phyloP scores from a whole-genome alignment of 2,888 invertebrate species.

The Cynaeus angustus region DNA sequence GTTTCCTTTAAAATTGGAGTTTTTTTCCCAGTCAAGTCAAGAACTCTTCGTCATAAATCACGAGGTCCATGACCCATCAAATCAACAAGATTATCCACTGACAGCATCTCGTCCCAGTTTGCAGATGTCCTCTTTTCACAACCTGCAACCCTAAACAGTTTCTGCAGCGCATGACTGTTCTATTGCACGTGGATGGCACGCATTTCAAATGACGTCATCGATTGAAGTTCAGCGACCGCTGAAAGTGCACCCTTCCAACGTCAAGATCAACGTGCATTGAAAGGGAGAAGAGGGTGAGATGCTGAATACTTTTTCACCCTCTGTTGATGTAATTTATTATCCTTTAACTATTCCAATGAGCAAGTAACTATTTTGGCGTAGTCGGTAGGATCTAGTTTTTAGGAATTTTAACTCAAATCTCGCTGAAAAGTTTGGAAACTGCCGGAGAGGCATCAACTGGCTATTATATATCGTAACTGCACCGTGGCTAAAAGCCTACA shows the following conservation, averaged over 20 bases:
- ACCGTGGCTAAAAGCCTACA: conserved; percentile 13
- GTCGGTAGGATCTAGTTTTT: background rate
- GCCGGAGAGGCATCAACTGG: conserved; percentile 1
- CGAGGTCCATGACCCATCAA: conserved; percentile 18
- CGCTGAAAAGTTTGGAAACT: too few relatives aligned
- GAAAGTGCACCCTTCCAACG: conserved; percentile 43
- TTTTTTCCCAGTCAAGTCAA: conserved; percentile 2
- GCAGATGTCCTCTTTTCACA: conserved; percentile 9
- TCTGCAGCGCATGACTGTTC: conserved; percentile 27
- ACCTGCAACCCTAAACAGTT: conserved; percentile 33
- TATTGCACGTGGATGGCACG: conserved; percentile 49
- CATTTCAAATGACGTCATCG: conserved; percentile 49
- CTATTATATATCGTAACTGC: conserved; percentile 19
- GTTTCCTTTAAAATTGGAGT: too few relatives aligned
- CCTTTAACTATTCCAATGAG: too few relatives aligned
- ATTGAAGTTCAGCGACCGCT: conserved; percentile 50
- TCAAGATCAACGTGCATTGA: conserved; percentile 44
- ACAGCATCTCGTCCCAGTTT: conserved; percentile 22
- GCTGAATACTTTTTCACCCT: conserved; percentile 14
- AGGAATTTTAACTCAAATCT: background rate
- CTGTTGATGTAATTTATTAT: conserved; percentile 3
- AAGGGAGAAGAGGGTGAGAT: conserved; percentile 8
- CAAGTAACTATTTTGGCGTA: background rate
- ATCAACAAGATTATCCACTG: conserved; percentile 20
- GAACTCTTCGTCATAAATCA: conserved; percentile 14